Conservation (phyloP, 1,140 invertebrate genomes). For the Adelges cooleyi region DNA sequence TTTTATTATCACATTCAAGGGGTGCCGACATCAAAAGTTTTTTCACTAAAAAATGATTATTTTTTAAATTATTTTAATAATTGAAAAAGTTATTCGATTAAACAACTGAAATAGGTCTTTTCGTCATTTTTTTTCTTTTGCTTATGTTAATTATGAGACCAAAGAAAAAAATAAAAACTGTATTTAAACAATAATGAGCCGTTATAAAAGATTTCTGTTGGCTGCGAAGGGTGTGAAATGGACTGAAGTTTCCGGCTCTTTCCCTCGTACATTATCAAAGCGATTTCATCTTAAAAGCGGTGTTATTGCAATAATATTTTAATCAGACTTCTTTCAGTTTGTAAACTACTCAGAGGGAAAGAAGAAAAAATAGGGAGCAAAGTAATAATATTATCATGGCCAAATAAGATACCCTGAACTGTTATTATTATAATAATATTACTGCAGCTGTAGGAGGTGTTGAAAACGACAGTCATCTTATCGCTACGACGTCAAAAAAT, state of each 20-base stretch:
- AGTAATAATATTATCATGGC: constrained; percentile 9
- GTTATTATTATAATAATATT: constrained; percentile 7
- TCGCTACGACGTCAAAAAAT: too few species aligned
- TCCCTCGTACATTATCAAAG: background rate
- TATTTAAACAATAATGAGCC: constrained; percentile 22
- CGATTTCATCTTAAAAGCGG: constrained; percentile 21
- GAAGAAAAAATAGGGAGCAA: background rate
- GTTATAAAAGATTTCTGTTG: constrained; percentile 24
- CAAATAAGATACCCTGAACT: background rate
- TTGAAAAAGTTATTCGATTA: constrained; percentile 29
- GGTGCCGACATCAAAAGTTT: too few species aligned
- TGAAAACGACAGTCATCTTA: background rate
- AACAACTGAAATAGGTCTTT: constrained; percentile 1
- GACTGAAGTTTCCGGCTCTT: constrained; percentile 11
- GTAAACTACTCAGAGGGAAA: background rate
- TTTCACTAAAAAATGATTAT: too few species aligned
- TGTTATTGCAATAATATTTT: constrained; percentile 24
- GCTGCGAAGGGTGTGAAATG: constrained; percentile 1
- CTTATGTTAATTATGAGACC: constrained; percentile 17
- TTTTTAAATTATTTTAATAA: constrained; percentile 22
- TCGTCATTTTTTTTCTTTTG: background rate
- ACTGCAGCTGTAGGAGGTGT: background rate
- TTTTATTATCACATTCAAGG: too few species aligned
- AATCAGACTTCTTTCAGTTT: constrained; percentile 15
- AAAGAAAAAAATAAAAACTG: constrained; percentile 3